phyloP scores from a whole-genome alignment of 2,797 vertebrate species.

The Bradypodion ventrale region DNA sequence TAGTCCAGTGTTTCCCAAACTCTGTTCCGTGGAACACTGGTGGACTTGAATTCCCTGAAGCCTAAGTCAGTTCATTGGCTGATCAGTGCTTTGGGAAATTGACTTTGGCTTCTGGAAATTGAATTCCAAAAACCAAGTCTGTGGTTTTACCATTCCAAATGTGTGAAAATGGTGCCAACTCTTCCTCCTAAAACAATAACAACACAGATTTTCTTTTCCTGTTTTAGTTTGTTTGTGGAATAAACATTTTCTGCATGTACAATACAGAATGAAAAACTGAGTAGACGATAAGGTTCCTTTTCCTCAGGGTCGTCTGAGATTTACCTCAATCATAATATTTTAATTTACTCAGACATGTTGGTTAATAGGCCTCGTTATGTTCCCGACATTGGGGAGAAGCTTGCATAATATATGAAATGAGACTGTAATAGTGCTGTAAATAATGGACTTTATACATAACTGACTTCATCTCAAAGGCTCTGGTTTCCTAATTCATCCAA shows the following conservation, averaged over 20 bases:
- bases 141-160: too few relatives aligned
- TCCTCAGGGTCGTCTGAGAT: constrained; percentile 3
- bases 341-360: constrained; percentile 35
- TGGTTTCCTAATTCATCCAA: constrained; percentile 45
- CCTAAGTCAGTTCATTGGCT: too few relatives aligned
- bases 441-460: constrained; percentile 52
- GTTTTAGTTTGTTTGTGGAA: background rate
- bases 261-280: background rate
- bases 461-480: constrained; percentile 47
- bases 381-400: constrained; percentile 28
- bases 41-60: too few relatives aligned
- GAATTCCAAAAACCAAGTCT: too few relatives aligned
- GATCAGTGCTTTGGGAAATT: too few relatives aligned
- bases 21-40: too few relatives aligned
- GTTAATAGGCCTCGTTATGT: constrained; percentile 37
- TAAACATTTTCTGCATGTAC: background rate
- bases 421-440: constrained; percentile 47
- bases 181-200: background rate
- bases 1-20: too few relatives aligned
- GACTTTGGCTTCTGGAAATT: too few relatives aligned
- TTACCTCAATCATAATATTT: constrained; percentile 34
- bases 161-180: too few relatives aligned
- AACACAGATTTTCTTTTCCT: background rate
- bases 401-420: constrained; percentile 42
- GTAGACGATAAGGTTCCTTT: background rate